phyloP scores from a whole-genome alignment of 2,888 invertebrate genomes.

The Pammene aurita region DNA sequence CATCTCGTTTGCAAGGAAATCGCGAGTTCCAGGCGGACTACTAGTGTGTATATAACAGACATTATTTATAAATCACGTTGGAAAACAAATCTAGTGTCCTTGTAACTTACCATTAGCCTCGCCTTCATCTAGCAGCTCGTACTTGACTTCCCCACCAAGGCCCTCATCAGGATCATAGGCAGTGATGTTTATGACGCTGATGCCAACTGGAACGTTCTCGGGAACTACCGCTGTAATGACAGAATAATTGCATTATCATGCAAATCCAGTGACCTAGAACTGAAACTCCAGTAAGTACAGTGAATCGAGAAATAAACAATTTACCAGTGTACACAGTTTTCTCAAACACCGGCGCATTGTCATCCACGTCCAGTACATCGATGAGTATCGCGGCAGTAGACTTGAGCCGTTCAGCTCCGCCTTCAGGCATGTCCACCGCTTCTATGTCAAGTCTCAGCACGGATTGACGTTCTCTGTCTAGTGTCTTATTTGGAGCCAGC shows the following conservation, averaged over 20 bases:
- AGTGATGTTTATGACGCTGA: slow-evolving; percentile 86
- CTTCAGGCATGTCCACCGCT: slow-evolving; percentile 89
- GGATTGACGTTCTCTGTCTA: slow-evolving; percentile 89
- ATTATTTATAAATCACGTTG: no score
- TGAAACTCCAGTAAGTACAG: no score
- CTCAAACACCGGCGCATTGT: slow-evolving; percentile 88
- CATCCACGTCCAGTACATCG: slow-evolving; percentile 90
- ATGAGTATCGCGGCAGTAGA: slow-evolving; percentile 85
- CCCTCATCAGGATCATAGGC: slow-evolving; percentile 91
- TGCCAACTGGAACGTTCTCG: slow-evolving; percentile 87
- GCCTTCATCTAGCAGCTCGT: slow-evolving; percentile 88
- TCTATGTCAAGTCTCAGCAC: slow-evolving; percentile 87
- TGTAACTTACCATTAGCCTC: slow-evolving; percentile 85
- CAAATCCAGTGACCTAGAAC: no score
- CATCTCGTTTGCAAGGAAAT: no score
- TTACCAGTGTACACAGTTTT: slow-evolving; percentile 84
- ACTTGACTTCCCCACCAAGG: slow-evolving; percentile 87
- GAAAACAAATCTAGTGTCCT: neutral
- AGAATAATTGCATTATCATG: neutral
- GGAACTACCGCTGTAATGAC: slow-evolving; percentile 86
- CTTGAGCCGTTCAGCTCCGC: slow-evolving; percentile 86
- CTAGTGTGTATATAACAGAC: no score
- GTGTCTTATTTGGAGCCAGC: slow-evolving; percentile 85
- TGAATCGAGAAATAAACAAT: neutral
- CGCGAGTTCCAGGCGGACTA: no score